These are phyloP conservation scores for Pocota personata DNA, from an alignment of 2,888 invertebrate species.

Conservation along the genomic window DNA sequence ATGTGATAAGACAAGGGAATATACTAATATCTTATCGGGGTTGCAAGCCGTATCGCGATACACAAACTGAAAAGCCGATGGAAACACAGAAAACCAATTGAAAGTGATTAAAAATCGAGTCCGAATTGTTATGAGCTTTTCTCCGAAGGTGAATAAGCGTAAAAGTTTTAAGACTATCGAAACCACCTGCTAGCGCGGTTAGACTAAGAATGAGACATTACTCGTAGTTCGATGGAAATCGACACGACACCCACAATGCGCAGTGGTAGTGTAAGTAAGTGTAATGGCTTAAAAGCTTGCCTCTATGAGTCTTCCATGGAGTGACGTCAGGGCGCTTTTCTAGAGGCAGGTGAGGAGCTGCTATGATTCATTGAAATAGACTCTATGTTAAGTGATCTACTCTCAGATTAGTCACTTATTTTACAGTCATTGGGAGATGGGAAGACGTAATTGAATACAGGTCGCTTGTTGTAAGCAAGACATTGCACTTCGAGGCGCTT, in stretches of 20 bases:
- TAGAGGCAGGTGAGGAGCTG: constrained; percentile 2
- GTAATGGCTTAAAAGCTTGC: constrained; percentile 66
- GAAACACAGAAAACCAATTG: constrained; percentile 18
- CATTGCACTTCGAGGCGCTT: not conserved
- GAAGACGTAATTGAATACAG: not conserved
- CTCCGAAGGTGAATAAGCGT: not conserved
- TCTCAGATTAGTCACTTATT: constrained; percentile 17
- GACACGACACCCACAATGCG: constrained; percentile 39
- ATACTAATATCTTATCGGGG: constrained; percentile 56
- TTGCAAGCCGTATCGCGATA: constrained; percentile 26
- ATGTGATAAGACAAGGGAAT: constrained; percentile 41
- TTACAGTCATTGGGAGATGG: not conserved
- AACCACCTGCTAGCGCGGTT: constrained; percentile 63
- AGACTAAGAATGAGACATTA: constrained; percentile 62
- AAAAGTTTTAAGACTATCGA: constrained; percentile 8
- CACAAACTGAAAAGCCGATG: constrained; percentile 13
- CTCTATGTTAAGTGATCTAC: no score
- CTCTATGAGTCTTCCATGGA: constrained; percentile 23
- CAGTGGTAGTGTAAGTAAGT: constrained; percentile 39
- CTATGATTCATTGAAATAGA: constrained; percentile 63
- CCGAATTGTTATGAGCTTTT: constrained; percentile 33
- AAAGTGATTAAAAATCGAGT: constrained; percentile 32
- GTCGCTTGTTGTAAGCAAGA: not conserved
- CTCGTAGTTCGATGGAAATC: constrained; percentile 12
- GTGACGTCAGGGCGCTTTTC: constrained; percentile 45